phyloP scores from a whole-genome alignment of 2,113 vertebrate species.

The Eclectus roratus region DNA sequence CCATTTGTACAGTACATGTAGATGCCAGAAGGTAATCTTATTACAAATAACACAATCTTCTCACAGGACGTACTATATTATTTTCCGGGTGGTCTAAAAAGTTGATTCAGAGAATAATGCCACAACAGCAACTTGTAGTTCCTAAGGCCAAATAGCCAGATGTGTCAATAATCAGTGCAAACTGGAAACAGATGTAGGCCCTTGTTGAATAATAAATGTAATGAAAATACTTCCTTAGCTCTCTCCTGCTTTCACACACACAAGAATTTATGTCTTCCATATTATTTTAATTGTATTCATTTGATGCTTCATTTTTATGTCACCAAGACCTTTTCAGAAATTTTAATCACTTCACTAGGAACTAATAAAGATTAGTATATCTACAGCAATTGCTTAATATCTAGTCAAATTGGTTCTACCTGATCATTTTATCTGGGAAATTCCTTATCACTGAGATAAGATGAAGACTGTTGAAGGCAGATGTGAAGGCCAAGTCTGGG shows the following conservation, averaged over 20 bases:
- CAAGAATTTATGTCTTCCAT: slow-evolving; percentile 71
- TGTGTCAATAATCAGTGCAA: slow-evolving; percentile 85
- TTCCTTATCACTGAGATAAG: slow-evolving; percentile 20
- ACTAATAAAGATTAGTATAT: slow-evolving; percentile 35
- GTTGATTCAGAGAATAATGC: slow-evolving; percentile 82
- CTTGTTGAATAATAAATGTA: slow-evolving; percentile 80
- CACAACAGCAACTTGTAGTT: slow-evolving; percentile 79
- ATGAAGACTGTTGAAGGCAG: slow-evolving; percentile 7
- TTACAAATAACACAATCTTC: slow-evolving; percentile 73
- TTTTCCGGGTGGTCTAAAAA: slow-evolving; percentile 83
- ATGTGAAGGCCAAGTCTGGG: slow-evolving; percentile 8
- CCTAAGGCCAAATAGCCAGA: slow-evolving; percentile 82
- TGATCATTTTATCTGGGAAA: slow-evolving; percentile 3
- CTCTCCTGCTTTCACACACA: slow-evolving; percentile 73
- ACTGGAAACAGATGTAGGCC: slow-evolving; percentile 83
- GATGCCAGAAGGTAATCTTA: slow-evolving; percentile 78
- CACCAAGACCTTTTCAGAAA: slow-evolving; percentile 31
- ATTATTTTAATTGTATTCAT: slow-evolving; percentile 60
- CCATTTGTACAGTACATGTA: slow-evolving; percentile 59
- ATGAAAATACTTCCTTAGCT: slow-evolving; percentile 81
- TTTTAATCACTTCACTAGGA: background rate
- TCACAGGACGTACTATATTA: slow-evolving; percentile 73
- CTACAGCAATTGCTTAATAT: slow-evolving; percentile 18
- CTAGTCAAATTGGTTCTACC: background rate
- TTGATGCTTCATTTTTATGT: slow-evolving; percentile 22